Conservation (phyloP, 2,797 vertebrate species). For the Poecilia wingei region DNA sequence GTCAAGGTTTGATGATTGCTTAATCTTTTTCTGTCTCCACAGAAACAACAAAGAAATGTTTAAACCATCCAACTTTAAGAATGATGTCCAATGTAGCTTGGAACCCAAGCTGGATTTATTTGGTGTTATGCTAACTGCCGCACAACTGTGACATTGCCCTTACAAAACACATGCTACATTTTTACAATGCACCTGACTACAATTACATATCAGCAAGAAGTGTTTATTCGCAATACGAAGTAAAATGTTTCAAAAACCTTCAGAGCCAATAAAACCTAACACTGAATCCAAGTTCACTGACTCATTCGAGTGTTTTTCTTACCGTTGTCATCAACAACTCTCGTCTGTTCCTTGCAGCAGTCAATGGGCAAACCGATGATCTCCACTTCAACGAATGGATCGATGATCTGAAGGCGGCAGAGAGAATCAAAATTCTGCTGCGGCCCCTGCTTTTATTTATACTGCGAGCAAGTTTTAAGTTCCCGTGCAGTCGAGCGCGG, state of each 20-base stretch:
- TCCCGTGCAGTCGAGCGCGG: background rate
- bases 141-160: background rate
- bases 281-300: background rate
- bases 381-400: conserved; percentile 98
- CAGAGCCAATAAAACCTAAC: background rate
- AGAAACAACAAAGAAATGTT: background rate
- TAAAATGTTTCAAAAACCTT: background rate
- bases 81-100: background rate
- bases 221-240: background rate
- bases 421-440: conserved; percentile 17
- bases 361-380: conserved; percentile 97
- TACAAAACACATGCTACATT: background rate
- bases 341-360: conserved; percentile 97
- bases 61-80: conserved; percentile 4
- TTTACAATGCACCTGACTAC: background rate
- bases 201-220: background rate
- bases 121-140: background rate
- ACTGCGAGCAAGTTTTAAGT: conserved; percentile 13
- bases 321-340: conserved; percentile 98
- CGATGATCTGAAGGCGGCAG: conserved; percentile 87
- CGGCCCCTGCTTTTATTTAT: background rate
- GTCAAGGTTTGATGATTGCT: conserved; percentile 25
- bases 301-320: conserved; percentile 37
- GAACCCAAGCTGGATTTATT: background rate
- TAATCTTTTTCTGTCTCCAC: conserved; percentile 49